These are phyloP conservation scores for Calyptommatus sinebrachiatus DNA, from an alignment of 2,113 vertebrate species.

Conservation along the genomic window DNA sequence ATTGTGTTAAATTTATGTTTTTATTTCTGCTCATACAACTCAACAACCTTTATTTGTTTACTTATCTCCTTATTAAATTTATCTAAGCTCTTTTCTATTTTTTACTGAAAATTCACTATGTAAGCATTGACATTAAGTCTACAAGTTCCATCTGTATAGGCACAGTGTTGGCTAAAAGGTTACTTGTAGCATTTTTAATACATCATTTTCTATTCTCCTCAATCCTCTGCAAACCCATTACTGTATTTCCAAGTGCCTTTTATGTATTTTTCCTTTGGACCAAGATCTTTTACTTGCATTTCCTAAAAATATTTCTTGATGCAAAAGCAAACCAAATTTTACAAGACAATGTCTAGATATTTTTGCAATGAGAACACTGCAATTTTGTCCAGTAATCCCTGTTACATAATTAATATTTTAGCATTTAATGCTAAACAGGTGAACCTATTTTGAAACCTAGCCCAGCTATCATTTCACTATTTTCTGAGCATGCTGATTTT, in stretches of 20 bases:
- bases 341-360: background rate
- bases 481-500: background rate
- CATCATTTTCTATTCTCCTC: background rate
- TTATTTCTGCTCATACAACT: background rate
- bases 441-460: background rate
- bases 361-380: background rate
- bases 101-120: too few relatives aligned
- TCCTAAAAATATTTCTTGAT: background rate
- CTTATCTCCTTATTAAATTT: too few relatives aligned
- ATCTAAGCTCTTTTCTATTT: too few relatives aligned
- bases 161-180: background rate
- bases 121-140: background rate
- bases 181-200: background rate
- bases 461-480: background rate
- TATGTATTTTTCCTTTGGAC: too few relatives aligned
- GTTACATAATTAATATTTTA: background rate
- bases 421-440: background rate
- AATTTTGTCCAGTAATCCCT: background rate
- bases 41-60: background rate
- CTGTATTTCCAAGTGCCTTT: background rate
- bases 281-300: background rate
- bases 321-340: background rate
- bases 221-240: too few relatives aligned
- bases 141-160: accelerated
- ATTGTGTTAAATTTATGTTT: background rate